Evolutionary conservation across 2,797 vertebrate species (phyloP), one percentile per base, ranked within the genome.

Genomic region (Halcyon leucocephala): DNA sequence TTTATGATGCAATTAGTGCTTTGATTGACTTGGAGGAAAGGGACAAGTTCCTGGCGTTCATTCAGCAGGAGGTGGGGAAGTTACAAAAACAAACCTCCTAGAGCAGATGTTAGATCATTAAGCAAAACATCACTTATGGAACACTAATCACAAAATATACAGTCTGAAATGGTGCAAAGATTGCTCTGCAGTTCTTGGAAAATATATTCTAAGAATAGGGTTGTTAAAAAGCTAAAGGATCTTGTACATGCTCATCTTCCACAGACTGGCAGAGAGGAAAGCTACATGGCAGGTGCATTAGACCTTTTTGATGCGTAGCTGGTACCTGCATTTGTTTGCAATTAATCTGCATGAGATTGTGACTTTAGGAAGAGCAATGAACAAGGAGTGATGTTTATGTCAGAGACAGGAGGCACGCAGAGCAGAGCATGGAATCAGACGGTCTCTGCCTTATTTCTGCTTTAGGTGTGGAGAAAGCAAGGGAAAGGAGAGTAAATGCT

Each of bases 101-200:
- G 92, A 97, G 90, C 96, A 97, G 97, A 97, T 97, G 96, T 96
- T 94, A 94, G 96, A 96, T 97, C 96, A 97, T 97, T 97, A 97
- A 94, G 97, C 91, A 95, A 97, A 97, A 97, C 96, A 96, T 95
- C 92, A 80, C 88, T 87, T 95, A 95, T 4, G 31, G 96, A 97
- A 84, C 80, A 70, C 97, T 97, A 95, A 97, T 97, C 96, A 97
- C 95, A 96, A 96, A 97, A 95, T 95, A 94, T 78, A 94, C 95
- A 96, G 94, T 88, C 96, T 97, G 93, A 94, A 92, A 95, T 86
- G 2, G 10, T 57, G 84, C 90, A 67, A 60, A 82, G 86, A 90
- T 82, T 60, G 66, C 92, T 80, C 78, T 58, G 93, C 54, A 5
- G 37, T 90, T 81, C 91, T 76, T 76, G 84, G 85, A 94, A 91